These are phyloP conservation scores for Bovichtus diacanthus DNA, from an alignment of 2,797 vertebrate species.

Conservation along the genomic window DNA sequence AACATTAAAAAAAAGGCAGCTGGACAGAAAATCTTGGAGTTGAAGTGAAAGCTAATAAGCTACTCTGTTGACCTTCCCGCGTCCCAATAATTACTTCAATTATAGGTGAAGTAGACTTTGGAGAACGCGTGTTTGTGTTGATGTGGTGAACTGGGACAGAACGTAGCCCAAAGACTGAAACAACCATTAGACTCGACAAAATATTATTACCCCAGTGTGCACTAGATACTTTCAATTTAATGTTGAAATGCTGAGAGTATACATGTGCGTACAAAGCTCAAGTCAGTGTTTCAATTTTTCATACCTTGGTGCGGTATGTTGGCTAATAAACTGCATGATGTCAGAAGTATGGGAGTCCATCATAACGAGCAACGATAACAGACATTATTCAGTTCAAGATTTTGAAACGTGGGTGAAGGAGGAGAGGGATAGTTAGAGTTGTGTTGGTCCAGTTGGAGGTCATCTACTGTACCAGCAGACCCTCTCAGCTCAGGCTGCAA, in stretches of 20 bases:
- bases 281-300: neutral
- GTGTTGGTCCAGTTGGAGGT: neutral
- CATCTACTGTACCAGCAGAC: neutral
- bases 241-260: constrained; percentile 19
- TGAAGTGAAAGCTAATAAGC: constrained; percentile 68
- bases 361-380: neutral
- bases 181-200: constrained; percentile 17
- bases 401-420: neutral
- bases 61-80: constrained; percentile 52
- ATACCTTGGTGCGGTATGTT: neutral
- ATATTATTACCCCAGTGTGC: constrained; percentile 29
- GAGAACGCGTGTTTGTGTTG: constrained; percentile 44
- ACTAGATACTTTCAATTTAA: constrained; percentile 27
- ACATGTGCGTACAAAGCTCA: constrained; percentile 4
- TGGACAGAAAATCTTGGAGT: constrained; percentile 61
- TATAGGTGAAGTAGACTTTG: constrained; percentile 43
- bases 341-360: neutral
- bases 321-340: neutral
- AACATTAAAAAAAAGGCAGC: constrained; percentile 66
- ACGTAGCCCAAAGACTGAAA: constrained; percentile 12
- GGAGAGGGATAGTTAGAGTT: neutral
- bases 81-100: constrained; percentile 60
- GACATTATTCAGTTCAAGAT: neutral
- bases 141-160: constrained; percentile 33
- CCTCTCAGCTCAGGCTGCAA: neutral